Base-by-base conservation (phyloP, 2,888 invertebrate genomes). In the Hipparchia semele region DNA sequence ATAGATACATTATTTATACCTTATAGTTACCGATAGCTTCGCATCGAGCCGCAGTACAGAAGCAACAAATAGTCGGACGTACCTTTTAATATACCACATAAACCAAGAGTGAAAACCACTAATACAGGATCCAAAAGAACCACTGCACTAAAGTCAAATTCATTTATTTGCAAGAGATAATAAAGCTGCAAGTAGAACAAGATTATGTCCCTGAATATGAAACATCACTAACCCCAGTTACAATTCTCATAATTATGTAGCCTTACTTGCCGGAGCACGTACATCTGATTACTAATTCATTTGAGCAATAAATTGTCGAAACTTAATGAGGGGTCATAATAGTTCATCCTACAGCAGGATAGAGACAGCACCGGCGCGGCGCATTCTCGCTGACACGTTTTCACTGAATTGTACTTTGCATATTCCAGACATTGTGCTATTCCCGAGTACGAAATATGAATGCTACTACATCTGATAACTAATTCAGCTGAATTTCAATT, bases 371-470 rank as follows among this genome's bases (percentile, higher is more conserved):
- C 33, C 12, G 49, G 49, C 8, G 33, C 12, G 49, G 49, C 8
- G 33, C 45, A 58, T 67, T 67, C 49, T 12, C 51, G 46, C 51
- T 51, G 59, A 60, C 59, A 51, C 51, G 23, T 60, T 60, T 39
- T 60, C 33, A 51, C 59, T 49, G 56, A 68, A 59, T 56, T 68
- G 39, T 23, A 68, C 45, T 60, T 51, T 68, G 68, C 68, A 68
- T 68, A 59, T 56, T 68, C 59, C 46, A 68, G 59, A 60, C 59
- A 68, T 13, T 49, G 49, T 23, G 56, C 13, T 23, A 49, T 58
- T 51, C 59, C 45, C 23, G 6, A 6, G 49, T 49, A 46, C 46
- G 46, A 6, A 46, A 6, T 6, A 49, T 8, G 49, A 9, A 45
- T n/a, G 54, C n/a, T 54, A 56, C 13, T 54, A 66, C n/a, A 53